Percentiles rank a stretch among this genome's conserved stretches.
Evolutionary conservation across 2,113 vertebrate species (phyloP).

Genomic region (Gallinago undulata): DNA sequence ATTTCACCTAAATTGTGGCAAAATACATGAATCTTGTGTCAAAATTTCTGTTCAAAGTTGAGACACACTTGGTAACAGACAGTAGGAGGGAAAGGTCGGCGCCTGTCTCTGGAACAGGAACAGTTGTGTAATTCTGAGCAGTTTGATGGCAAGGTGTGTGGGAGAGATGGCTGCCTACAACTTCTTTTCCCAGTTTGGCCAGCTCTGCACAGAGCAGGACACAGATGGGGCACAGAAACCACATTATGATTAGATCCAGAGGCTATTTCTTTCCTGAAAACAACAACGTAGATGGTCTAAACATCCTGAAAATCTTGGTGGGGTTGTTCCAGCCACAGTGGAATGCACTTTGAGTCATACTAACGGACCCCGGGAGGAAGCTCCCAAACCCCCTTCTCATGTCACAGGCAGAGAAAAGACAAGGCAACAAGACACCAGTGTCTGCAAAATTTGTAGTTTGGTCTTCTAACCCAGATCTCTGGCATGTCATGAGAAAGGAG

Average conservation of each 20-base stretch:
- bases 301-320: not conserved
- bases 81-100: conserved; percentile 8
- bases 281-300: not conserved
- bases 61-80: conserved; percentile 18
- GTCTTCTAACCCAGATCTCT: not conserved
- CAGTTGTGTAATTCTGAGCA: not conserved
- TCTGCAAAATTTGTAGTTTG: not conserved
- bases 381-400: not conserved
- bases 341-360: not conserved
- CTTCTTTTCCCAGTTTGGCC: not conserved
- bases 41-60: conserved; percentile 28
- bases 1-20: not conserved
- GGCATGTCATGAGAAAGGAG: not conserved
- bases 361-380: not conserved
- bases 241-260: not conserved
- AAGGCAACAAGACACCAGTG: not conserved
- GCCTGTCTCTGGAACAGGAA: conserved; percentile 4
- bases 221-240: not conserved
- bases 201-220: not conserved
- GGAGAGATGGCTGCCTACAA: not conserved
- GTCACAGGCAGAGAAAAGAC: not conserved
- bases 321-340: not conserved
- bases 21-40: not conserved
- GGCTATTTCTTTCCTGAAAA: not conserved
- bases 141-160: not conserved